Evolutionary conservation across 2,113 vertebrate species (phyloP).

Genomic region (Gallinago jamesoni): DNA sequence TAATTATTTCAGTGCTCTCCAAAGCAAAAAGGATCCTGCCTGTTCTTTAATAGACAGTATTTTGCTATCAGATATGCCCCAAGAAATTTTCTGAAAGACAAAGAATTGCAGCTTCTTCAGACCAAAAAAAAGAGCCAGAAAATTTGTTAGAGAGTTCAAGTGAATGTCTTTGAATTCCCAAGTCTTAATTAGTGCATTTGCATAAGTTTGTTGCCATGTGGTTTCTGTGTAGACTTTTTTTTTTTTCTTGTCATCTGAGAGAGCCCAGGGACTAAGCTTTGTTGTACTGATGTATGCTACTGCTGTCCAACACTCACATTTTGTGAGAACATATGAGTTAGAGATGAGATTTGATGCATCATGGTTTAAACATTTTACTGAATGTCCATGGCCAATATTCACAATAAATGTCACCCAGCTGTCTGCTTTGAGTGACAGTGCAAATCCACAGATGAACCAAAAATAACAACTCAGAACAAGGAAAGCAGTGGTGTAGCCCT

Average conservation of each 20-base stretch:
- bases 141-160: conserved; percentile 1
- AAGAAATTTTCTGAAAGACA: conserved; percentile 41
- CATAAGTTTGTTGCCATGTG: conserved; percentile 18
- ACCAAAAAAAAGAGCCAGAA: conserved; percentile 10
- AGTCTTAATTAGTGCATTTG: conserved; percentile 61
- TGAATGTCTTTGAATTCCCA: conserved; percentile 51
- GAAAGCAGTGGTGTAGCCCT: not conserved
- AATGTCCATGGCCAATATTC: not conserved
- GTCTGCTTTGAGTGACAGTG: not conserved
- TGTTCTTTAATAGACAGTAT: not conserved
- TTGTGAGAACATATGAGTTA: not conserved
- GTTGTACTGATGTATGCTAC: not conserved
- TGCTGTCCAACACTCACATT: not conserved
- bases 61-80: conserved; percentile 33
- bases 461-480: not conserved
- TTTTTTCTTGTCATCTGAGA: conserved; percentile 5
- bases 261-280: conserved; percentile 6
- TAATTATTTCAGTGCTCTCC: conserved; percentile 47
- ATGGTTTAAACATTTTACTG: not conserved
- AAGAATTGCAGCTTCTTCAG: conserved; percentile 30
- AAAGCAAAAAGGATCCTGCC: not conserved
- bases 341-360: not conserved
- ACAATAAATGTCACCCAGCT: not conserved
- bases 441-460: not conserved
- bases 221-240: not conserved